A percentile compares a stretch with the other conserved stretches of the same genome.
These are phyloP conservation scores for Pilophorus perplexus DNA, from an alignment of 2,888 invertebrate species.

Conservation along the genomic window DNA sequence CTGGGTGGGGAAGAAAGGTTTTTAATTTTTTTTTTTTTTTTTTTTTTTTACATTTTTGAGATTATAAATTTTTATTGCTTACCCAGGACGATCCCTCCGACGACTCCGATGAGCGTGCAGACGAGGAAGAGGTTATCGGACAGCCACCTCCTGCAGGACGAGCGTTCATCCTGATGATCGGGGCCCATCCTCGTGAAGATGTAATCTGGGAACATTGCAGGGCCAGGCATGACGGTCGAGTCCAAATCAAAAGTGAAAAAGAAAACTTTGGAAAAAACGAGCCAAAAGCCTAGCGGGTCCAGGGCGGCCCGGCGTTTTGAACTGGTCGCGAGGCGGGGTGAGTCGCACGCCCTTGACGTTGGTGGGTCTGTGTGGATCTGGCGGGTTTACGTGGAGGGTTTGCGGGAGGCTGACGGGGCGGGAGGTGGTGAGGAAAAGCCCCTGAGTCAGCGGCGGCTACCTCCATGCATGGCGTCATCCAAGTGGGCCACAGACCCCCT, in stretches of 20 bases:
- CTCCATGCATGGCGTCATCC: no score
- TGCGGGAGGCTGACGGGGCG: no score
- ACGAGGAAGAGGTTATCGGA: slow-evolving; percentile 74
- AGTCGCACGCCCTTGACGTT: not conserved
- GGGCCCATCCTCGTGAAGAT: slow-evolving; percentile 75
- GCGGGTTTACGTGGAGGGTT: not conserved
- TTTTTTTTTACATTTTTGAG: no score
- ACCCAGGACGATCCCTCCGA: slow-evolving; percentile 73
- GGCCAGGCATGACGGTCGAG: slow-evolving; percentile 38
- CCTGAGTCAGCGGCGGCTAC: no score
- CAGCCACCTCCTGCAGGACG: slow-evolving; percentile 56
- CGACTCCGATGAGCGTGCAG: slow-evolving; percentile 75
- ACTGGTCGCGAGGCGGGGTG: not conserved
- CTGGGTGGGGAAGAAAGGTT: no score
- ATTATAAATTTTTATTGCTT: no score
- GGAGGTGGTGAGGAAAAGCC: no score
- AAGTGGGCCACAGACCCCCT: no score
- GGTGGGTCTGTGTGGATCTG: not conserved
- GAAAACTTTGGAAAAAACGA: not conserved
- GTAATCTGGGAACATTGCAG: slow-evolving; percentile 66
- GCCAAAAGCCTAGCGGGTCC: not conserved
- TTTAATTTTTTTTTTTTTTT: no score
- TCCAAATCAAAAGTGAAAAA: not conserved
- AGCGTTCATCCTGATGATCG: slow-evolving; percentile 53
- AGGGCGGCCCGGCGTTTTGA: not conserved